Evolutionary conservation across 2,113 vertebrate species (phyloP).

Genomic region (Dipodomys spectabilis): DNA sequence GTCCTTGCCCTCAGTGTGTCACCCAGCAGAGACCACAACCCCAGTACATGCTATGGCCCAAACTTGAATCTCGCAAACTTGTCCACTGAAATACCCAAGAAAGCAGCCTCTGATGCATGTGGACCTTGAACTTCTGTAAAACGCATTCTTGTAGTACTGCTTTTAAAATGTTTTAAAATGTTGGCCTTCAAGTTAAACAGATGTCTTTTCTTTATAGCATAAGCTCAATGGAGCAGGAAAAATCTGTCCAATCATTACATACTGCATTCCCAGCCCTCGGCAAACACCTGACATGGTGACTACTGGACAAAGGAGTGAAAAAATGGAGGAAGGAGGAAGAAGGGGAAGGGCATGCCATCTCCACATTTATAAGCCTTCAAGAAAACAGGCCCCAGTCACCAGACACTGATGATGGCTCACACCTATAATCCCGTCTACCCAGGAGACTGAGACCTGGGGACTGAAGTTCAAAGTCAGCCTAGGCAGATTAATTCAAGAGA

Average conservation of each 20-base stretch:
- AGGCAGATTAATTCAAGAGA: too few relatives aligned
- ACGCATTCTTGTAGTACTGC: too few relatives aligned
- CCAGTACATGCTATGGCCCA: rapidly evolving
- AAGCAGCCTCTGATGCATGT: neutral
- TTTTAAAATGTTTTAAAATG: slow-evolving; percentile 35
- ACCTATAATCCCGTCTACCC: too few relatives aligned
- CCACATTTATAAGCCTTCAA: rapidly evolving
- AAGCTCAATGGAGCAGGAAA: neutral
- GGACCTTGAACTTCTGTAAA: too few relatives aligned
- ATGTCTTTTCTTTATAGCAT: neutral
- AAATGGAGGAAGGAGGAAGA: neutral
- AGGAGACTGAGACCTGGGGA: too few relatives aligned
- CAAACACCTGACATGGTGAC: neutral
- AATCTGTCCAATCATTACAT: neutral
- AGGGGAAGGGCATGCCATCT: neutral
- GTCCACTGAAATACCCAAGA: neutral
- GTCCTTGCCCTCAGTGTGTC: rapidly evolving
- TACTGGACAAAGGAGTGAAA: neutral
- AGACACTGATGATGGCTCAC: too few relatives aligned
- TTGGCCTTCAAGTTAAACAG: neutral
- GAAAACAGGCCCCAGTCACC: neutral
- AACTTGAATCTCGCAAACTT: neutral
- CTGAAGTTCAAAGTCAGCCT: too few relatives aligned
- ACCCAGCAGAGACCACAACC: neutral
- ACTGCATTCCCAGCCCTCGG: too few relatives aligned